These are phyloP conservation scores for Bombus haemorrhoidalis DNA, from an alignment of 1,140 invertebrate species.

Conservation along the genomic window DNA sequence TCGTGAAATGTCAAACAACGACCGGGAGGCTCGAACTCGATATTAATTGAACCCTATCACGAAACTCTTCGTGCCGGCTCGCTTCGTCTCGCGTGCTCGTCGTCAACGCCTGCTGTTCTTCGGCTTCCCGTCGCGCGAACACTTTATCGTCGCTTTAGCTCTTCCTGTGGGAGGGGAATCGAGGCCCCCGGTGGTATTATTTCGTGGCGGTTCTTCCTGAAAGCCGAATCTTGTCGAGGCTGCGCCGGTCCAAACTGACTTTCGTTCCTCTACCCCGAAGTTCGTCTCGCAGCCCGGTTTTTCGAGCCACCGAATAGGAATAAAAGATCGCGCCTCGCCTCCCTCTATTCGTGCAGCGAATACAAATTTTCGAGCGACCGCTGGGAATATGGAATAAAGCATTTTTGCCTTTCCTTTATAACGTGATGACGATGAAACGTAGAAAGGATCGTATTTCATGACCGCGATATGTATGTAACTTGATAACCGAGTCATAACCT, in stretches of 20 bases:
- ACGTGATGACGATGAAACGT: not conserved
- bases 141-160: not conserved
- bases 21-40: not conserved
- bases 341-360: conserved; percentile 45
- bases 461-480: too few relatives aligned
- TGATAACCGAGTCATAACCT: too few relatives aligned
- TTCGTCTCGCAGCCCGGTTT: not conserved
- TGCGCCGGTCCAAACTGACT: not conserved
- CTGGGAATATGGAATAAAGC: conserved; percentile 3
- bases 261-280: too few relatives aligned
- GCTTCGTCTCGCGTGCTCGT: not conserved
- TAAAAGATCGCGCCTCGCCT: conserved; percentile 14
- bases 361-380: conserved; percentile 27
- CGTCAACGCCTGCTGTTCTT: not conserved
- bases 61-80: too few relatives aligned
- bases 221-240: conserved; percentile 30
- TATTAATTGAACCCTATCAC: not conserved
- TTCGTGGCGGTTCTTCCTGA: conserved; percentile 20
- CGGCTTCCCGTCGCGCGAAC: not conserved
- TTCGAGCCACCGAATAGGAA: conserved; percentile 1
- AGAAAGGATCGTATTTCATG: conserved; percentile 5
- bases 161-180: not conserved
- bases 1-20: too few relatives aligned
- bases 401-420: not conserved
- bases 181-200: not conserved